Percentiles rank a stretch among this genome's conserved stretches.
Evolutionary conservation across 2,888 invertebrate genomes (phyloP).

Genomic region (Catotricha subobsoleta): DNA sequence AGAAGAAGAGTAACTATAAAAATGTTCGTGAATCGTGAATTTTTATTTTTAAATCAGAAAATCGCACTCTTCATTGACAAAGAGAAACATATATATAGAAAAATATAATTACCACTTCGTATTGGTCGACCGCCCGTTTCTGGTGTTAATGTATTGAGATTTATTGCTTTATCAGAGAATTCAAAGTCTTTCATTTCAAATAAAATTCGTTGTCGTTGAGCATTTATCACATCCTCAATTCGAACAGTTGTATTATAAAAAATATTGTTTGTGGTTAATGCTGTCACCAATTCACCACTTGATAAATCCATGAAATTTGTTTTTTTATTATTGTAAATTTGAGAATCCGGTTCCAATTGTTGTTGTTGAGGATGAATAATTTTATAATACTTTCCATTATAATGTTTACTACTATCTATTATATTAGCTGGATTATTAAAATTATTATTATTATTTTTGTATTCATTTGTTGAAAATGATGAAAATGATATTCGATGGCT

Average conservation of each 20-base stretch:
- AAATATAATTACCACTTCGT: constrained; percentile 33
- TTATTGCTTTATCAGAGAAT: constrained; percentile 38
- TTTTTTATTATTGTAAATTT: background rate
- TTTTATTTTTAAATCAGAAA: background rate
- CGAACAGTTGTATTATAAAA: constrained; percentile 30
- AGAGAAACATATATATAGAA: too few species aligned
- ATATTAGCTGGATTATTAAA: background rate
- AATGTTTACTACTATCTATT: background rate
- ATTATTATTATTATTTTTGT: constrained; percentile 1
- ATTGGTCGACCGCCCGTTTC: constrained; percentile 54
- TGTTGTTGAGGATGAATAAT: background rate
- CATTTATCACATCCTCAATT: constrained; percentile 38
- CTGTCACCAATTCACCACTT: background rate
- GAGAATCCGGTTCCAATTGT: background rate
- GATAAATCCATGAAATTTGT: too few species aligned
- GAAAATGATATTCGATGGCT: constrained; percentile 22
- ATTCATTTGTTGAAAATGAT: constrained; percentile 12
- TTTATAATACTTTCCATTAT: constrained; percentile 1
- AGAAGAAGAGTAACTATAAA: background rate
- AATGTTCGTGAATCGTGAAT: background rate
- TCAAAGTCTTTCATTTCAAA: constrained; percentile 41
- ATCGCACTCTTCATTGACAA: too few species aligned
- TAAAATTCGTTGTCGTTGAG: constrained; percentile 35
- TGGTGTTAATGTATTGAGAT: constrained; percentile 47
- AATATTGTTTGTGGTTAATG: constrained; percentile 13